Conservation (phyloP, 2,113 vertebrate genomes). For the Tichodroma muraria region DNA sequence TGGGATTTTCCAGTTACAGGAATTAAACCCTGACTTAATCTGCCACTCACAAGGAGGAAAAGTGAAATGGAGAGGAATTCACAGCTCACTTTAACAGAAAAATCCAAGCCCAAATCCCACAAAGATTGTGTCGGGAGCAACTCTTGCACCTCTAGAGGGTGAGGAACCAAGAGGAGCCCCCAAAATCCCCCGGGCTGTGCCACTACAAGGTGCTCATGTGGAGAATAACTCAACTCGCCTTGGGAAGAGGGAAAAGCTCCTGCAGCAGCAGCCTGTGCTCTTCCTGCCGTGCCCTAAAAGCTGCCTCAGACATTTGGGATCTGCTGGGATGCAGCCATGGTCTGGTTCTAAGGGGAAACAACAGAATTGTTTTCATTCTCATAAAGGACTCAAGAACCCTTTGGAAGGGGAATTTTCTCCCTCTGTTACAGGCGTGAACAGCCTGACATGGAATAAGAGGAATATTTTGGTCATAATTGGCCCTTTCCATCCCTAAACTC, state of each 20-base stretch:
- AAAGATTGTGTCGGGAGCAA: not conserved
- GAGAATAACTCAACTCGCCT: not conserved
- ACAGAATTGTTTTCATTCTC: not conserved
- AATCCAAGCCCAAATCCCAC: not conserved
- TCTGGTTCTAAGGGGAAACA: not conserved
- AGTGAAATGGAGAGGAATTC: not conserved
- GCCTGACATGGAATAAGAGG: not conserved
- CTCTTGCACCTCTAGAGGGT: not conserved
- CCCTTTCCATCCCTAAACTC: not conserved
- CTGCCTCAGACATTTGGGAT: not conserved
- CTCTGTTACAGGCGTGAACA: not conserved
- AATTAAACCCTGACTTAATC: not conserved
- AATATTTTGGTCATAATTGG: not conserved
- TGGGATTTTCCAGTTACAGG: not conserved
- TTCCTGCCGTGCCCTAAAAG: not conserved
- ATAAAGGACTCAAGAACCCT: not conserved
- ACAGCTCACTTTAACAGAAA: not conserved
- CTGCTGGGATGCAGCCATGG: not conserved
- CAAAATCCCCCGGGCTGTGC: not conserved
- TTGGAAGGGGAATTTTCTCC: not conserved
- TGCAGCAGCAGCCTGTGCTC: not conserved
- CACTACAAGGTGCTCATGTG: rapidly evolving
- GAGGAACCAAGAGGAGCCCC: not conserved
- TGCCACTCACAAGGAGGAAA: not conserved
- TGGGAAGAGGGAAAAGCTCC: not conserved